Conservation (phyloP, 2,113 vertebrate species). For the Lamprotornis superbus region DNA sequence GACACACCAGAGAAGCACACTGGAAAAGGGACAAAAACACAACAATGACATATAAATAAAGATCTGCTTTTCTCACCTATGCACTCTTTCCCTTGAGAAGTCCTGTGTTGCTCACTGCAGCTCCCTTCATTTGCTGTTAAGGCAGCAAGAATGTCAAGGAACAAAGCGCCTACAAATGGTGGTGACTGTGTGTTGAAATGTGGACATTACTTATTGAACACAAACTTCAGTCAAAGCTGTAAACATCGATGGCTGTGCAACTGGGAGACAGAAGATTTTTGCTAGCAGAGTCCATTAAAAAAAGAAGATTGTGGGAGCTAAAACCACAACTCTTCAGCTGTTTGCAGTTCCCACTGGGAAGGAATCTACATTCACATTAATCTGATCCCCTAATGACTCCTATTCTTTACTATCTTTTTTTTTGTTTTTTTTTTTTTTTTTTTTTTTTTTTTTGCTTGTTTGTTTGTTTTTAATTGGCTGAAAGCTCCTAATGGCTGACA, state of each 20-base stretch:
- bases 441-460: too few species aligned
- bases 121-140: background rate
- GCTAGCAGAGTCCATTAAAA: constrained; percentile 27
- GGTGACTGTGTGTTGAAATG: background rate
- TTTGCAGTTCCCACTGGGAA: constrained; percentile 10
- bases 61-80: background rate
- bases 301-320: constrained; percentile 11
- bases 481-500: background rate
- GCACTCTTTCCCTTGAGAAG: background rate
- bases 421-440: too few species aligned
- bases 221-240: background rate
- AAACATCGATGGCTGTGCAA: background rate
- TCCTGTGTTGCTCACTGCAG: background rate
- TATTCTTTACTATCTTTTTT: background rate
- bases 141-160: constrained; percentile 1
- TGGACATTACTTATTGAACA: background rate
- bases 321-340: background rate
- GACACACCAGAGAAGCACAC: background rate
- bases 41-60: background rate
- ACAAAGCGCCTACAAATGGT: background rate
- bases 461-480: constrained; percentile 9
- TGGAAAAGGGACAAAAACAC: background rate
- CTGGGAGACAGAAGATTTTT: constrained; percentile 8
- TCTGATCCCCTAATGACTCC: constrained; percentile 58
- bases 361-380: constrained; percentile 58